Base-by-base conservation (phyloP, 2,797 vertebrate species). In the Distichodus sexfasciatus region DNA sequence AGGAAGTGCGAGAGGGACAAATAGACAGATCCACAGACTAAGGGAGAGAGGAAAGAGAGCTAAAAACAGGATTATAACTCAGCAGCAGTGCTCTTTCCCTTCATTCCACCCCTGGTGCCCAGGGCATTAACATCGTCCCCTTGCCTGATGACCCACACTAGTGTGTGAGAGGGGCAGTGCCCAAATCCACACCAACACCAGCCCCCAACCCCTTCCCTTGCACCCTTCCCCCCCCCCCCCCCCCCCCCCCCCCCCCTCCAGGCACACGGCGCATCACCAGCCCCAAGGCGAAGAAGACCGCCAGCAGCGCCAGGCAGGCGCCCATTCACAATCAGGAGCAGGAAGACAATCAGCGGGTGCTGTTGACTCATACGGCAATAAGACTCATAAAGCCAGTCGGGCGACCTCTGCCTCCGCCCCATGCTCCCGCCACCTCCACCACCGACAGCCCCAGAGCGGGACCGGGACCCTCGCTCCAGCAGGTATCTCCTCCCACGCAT, bases 311-410 rank as follows among this genome's bases (percentile, higher is more conserved):
- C 80, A 98, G 86, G 83, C 95, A 98, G 80, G 96, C 91, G 86
- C 95, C 95, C 92, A 97, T 98, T n/a, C 82, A 98, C 94, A 87
- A 98, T 97, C 78, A 98, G 93, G 79, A 98, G 93, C 85, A 98
- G 88, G 83, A 98, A 98, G 81, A 97, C 94, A 86, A 98, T 94
- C 75, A 98, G 93, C 68, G 96, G 96, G 89, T 98, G 96, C 92
- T 98, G 96, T 89, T 98, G 96, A 95, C 95, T 98, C 95, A 98
- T 96, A 85, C 94, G 93, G 85, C 95, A 94, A 89, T 98, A 48
- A 38, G 92, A 97, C 91, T 97, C 94, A 36, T 98, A 98, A 12
- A 96, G 92, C 95, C 96, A 96, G 93, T 97, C 96, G 81, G 94
- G 93, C 76, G 93, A 89, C 85, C 92, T 93, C 78, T 73, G 73